Evolutionary conservation across 2,888 invertebrate genomes (phyloP), one percentile per base, ranked within the genome.

Genomic region (Listrodromus nycthemerus): DNA sequence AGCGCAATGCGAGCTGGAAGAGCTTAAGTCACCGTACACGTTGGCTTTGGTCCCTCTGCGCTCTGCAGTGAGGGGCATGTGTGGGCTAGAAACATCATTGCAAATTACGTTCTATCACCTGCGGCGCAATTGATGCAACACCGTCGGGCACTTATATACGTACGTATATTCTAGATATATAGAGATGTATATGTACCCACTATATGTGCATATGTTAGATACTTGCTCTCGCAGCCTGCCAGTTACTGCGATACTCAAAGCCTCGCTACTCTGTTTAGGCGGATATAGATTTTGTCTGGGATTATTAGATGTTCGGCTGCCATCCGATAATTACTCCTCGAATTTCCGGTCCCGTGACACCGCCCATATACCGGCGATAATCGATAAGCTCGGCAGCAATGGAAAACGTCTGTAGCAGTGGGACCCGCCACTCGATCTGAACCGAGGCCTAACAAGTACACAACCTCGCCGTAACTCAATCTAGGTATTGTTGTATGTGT

Each of bases 251-350:
- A 55, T 55, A 10, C 55, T 74, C 65, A 33, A 66, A 30, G 37
- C 74, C 24, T 41, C 52, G 48, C 50, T 58, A 19, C 58, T 48
- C 58, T 67, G 63, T 48, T 73, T 80, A 67, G 61, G 50, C 80
- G 87, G 85, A 85, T 88, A 86, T 88, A 88, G 87, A 89, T 88
- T 87, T 89, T 87, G 86, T 89, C 86, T 86, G 85, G 86, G 85
- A 89, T 89, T 89, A 89, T 87, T 88, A 90, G 88, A 90, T 89
- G 88, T 90, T 90, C 87, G 87, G 86, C 89, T 89, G 88, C 87
- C 87, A 87, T 86, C 86, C 87, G 84, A 89, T 89, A 90, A 90
- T 90, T 90, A 88, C 89, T 87, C 88, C 83, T 65, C 83, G 80
- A 83, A 85, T 82, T 78, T 73, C 77, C 73, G 73, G 58, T 52